phyloP scores from a whole-genome alignment of 2,113 vertebrate genomes.

The Furnarius figulus region DNA sequence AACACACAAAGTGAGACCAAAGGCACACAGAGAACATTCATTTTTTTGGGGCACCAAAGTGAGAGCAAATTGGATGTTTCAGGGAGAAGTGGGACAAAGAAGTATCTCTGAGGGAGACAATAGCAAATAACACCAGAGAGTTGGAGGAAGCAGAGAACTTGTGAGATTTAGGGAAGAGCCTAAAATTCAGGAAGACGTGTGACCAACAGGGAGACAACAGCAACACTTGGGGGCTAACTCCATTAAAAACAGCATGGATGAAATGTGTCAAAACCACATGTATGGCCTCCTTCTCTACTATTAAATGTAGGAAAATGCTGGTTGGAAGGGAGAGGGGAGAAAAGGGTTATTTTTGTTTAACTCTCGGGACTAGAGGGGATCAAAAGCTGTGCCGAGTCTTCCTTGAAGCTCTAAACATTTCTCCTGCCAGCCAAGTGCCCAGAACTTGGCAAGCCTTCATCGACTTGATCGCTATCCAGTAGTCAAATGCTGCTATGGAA shows the following conservation, averaged over 20 bases:
- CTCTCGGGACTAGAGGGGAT: background rate
- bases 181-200: background rate
- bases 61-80: background rate
- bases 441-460: constrained; percentile 42
- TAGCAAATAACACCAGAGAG: background rate
- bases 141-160: background rate
- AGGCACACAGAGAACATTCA: background rate
- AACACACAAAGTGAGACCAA: background rate
- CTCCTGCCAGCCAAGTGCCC: constrained; percentile 12
- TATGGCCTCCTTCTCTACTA: background rate
- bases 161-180: background rate
- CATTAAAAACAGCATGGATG: background rate
- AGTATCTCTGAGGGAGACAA: background rate
- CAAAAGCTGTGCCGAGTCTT: background rate
- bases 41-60: background rate
- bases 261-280: background rate
- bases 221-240: background rate
- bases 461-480: background rate
- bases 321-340: background rate
- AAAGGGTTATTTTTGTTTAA: constrained; percentile 7
- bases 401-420: constrained; percentile 18
- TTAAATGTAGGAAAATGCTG: background rate
- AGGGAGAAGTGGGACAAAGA: background rate
- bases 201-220: background rate
- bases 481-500: constrained; percentile 41